Base-by-base conservation (phyloP, 1,140 invertebrate genomes). In the Orius insidiosus region DNA sequence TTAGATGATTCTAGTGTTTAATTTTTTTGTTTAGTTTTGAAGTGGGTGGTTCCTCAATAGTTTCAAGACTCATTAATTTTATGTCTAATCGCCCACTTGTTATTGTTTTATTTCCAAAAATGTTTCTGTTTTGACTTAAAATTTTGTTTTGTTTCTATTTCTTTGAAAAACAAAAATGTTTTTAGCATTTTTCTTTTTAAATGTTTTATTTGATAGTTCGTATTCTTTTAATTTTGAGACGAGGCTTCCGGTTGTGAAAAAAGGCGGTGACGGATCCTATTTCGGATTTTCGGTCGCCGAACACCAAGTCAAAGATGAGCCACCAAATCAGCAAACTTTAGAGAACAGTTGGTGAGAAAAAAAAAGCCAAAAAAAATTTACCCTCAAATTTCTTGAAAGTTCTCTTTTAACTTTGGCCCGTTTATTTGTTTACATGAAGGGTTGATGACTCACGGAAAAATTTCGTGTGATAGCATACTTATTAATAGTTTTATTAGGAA, bases 271-370 rank as follows among this genome's bases (percentile, higher is more conserved):
- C 16, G 74, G 72, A 32, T 80, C 82, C 36, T 88, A 86, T 66
- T 92, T 90, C 64, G 86, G 86, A 63, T 90, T 79, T 68, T 86
- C 85, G 31, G 78, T 90, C 10, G 85, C 86, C 38, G 75, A 87
- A 63, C 86, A 90, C 61, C 68, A 76, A 53, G 71, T 68, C 0
- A 59, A 65, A 19, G 63, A 67, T 33, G 57, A 57, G 35, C 35
- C n/a, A 10, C 35, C n/a, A 3, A 14, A 11, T 18, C 16, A 10
- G 9, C 16, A 15, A 18, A 40, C 38, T 4, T 15, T 67, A 24
- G 66, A 60, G 34, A 15, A 56, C 49, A 77, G 70, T 59, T 78
- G 76, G 76, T 80, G 58, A 68, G 68, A 66, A n/a, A 34, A 31
- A 30, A 41, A 4, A 5, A 41, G 16, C n/a, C n/a, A n/a, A n/a